Evolutionary conservation across 1,140 invertebrate genomes (phyloP), one percentile per base, ranked within the genome.

Genomic region (Hycleus phaleratus): DNA sequence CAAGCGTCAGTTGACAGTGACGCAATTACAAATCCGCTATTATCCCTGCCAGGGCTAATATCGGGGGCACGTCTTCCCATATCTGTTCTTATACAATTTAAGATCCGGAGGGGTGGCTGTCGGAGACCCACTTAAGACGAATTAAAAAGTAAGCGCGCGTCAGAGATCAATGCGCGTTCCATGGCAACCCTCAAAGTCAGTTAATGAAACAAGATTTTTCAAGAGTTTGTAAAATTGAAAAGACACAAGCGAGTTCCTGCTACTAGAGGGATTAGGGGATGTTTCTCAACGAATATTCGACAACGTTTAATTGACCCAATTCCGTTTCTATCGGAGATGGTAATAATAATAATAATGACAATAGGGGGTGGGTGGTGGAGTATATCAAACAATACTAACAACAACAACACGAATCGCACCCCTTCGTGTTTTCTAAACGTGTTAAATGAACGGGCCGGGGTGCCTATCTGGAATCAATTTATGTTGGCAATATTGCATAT

Each of bases 401-500:
- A 32, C 26, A 32, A 32, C 32, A 32, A 32, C 32, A 32, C 4
- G 4, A 32, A 32, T 32, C 32, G 32, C 32, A 32, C 32, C 32
- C 40, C 69, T 66, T 63, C 60, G 64, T 68, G 64, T 68, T 71
- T 71, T 65, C 63, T 62, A 69, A 71, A 69, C 59, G 67, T 68
- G 66, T 69, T 71, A 71, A 71, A 69, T 69, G 62, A 69, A 63
- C 61, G 66, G 66, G 67, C 64, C 50, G 32, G 32, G 32, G 32
- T 4, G 32, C 32, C 32, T 67, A 71, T 71, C 69, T 66, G 66
- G 67, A 70, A 71, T 71, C 69, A 71, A 71, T 71, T 71, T 71
- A 71, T 71, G 69, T 66, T 66, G 67, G 69, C 68, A 68, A 69
- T 71, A 71, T 71, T 68, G 67, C 69, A 70, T 71, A 71, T 71